Conservation (phyloP, 1,140 invertebrate genomes). For the Cylas formicarius region DNA sequence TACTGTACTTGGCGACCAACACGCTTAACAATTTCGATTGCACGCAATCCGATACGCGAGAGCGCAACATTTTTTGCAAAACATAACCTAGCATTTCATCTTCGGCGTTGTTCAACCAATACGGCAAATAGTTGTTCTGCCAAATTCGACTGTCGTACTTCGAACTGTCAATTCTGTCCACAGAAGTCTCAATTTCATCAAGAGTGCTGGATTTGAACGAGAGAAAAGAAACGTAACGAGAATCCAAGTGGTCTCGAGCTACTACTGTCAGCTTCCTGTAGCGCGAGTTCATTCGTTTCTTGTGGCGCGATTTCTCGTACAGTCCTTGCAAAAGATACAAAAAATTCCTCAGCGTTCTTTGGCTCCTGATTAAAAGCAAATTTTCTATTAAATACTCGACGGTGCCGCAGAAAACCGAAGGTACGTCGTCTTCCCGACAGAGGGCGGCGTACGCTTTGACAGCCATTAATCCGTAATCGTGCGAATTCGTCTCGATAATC, state of each 20-base stretch:
- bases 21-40: constrained; percentile 23
- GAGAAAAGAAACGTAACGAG: not conserved
- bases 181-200: constrained; percentile 11
- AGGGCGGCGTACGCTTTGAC: constrained; percentile 19
- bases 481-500: constrained; percentile 19
- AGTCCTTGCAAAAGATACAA: constrained; percentile 20
- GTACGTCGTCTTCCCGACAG: constrained; percentile 16
- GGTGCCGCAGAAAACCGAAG: constrained; percentile 13
- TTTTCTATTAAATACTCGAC: constrained; percentile 16
- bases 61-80: constrained; percentile 8
- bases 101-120: constrained; percentile 7
- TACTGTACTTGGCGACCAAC: constrained; percentile 12
- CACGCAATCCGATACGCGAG: constrained; percentile 15
- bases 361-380: constrained; percentile 14
- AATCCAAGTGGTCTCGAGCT: not conserved
- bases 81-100: constrained; percentile 1
- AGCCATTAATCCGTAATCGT: constrained; percentile 25
- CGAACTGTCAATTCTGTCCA: constrained; percentile 2
- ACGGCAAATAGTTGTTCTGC: constrained; percentile 25
- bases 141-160: constrained; percentile 17
- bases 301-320: constrained; percentile 17
- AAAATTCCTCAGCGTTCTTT: constrained; percentile 19
- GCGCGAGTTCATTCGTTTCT: not conserved
- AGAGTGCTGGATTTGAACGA: constrained; percentile 5
- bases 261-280: constrained; percentile 1